phyloP scores from a whole-genome alignment of 2,888 invertebrate genomes.

The Pimpla rufipes region DNA sequence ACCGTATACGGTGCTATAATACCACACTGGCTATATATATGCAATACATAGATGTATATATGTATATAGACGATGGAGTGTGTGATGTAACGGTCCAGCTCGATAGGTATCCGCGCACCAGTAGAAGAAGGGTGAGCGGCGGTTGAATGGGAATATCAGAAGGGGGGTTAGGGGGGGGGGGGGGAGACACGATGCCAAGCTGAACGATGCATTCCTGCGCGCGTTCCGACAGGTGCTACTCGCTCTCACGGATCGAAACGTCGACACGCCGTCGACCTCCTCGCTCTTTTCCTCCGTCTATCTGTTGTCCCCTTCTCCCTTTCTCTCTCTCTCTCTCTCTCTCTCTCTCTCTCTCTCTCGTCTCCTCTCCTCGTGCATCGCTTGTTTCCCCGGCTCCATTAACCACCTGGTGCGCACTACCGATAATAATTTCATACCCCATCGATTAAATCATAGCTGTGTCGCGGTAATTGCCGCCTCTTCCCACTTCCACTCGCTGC shows the following conservation, averaged over 20 bases:
- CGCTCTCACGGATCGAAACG: conserved; percentile 73
- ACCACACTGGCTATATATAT: not conserved
- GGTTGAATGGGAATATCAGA: conserved; percentile 65
- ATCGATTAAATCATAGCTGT: conserved; percentile 79
- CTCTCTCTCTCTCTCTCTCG: conserved; percentile 26
- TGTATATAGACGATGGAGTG: conserved; percentile 28
- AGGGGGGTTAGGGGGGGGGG: not conserved
- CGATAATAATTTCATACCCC: conserved; percentile 78
- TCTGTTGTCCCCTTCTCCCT: conserved; percentile 45
- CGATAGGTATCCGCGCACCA: conserved; percentile 13
- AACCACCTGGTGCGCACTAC: conserved; percentile 75
- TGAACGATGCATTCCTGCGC: conserved; percentile 62
- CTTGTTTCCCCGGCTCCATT: conserved; percentile 71
- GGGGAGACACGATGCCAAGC: conserved; percentile 34
- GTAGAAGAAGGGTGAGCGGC: conserved; percentile 51
- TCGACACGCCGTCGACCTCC: conserved; percentile 67
- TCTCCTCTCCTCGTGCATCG: conserved; percentile 60
- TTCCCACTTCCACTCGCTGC: conserved; percentile 49
- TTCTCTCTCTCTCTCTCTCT: conserved; percentile 37
- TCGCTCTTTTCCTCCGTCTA: conserved; percentile 46
- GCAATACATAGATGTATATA: no score
- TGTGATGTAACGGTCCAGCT: conserved; percentile 62
- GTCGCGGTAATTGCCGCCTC: conserved; percentile 56
- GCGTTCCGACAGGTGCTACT: conserved; percentile 72
- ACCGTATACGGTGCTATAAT: conserved; percentile 40